These are phyloP conservation scores for Aspidiotus destructor DNA, from an alignment of 2,888 invertebrate genomes.

Conservation along the genomic window DNA sequence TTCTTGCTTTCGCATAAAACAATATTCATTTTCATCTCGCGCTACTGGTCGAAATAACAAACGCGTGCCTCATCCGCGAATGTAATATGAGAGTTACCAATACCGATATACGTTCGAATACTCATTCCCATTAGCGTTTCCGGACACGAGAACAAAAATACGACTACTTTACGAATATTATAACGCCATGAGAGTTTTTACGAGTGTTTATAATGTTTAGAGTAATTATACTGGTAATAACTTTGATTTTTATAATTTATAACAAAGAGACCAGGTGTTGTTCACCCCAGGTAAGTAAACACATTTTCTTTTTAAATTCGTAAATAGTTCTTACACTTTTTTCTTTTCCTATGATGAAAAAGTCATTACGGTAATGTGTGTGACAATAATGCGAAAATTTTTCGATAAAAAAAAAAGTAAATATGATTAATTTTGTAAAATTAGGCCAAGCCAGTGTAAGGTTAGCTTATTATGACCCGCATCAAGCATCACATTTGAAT, in stretches of 20 bases:
- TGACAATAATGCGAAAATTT: neutral
- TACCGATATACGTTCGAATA: neutral
- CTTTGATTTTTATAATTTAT: conserved; percentile 15
- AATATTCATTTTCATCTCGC: conserved; percentile 21
- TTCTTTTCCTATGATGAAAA: conserved; percentile 1
- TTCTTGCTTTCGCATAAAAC: conserved; percentile 29
- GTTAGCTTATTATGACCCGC: no score
- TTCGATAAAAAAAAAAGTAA: neutral
- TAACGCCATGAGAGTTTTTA: conserved; percentile 22
- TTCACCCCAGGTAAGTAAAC: conserved; percentile 14
- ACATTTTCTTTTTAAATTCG: neutral
- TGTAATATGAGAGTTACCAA: conserved; percentile 8
- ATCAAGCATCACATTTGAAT: no score
- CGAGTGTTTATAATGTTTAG: conserved; percentile 12
- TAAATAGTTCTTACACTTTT: neutral
- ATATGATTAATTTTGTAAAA: no score
- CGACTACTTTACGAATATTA: conserved; percentile 7
- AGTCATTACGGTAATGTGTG: no score
- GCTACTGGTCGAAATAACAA: conserved; percentile 24
- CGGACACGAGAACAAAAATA: conserved; percentile 10
- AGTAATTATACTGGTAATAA: conserved; percentile 11
- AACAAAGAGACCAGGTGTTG: conserved; percentile 15
- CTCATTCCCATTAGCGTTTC: conserved; percentile 17
- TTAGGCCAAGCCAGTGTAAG: no score
- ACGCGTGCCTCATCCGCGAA: conserved; percentile 25